A percentile compares a stretch with the other conserved stretches of the same genome.
Conservation (phyloP, 2,888 invertebrate species). For the Meandrusa payeni region DNA sequence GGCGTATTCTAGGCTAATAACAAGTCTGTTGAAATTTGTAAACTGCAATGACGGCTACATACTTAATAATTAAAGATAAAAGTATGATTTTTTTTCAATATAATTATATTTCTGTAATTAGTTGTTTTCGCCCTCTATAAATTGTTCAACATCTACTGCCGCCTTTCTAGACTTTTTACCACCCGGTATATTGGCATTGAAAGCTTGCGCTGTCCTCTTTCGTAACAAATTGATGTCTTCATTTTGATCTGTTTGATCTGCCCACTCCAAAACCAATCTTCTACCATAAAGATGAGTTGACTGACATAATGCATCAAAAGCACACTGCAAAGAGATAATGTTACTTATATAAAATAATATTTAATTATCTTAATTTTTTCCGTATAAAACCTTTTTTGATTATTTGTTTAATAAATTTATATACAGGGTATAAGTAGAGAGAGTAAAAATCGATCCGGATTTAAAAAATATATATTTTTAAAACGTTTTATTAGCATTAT, state of each 20-base stretch:
- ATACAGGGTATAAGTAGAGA: too few species aligned
- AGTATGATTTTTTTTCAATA: slow-evolving; percentile 29
- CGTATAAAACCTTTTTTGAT: too few species aligned
- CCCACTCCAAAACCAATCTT: slow-evolving; percentile 97
- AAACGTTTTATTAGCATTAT: too few species aligned
- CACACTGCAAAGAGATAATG: slow-evolving; percentile 87
- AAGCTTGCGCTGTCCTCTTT: slow-evolving; percentile 89
- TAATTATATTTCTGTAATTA: slow-evolving; percentile 3
- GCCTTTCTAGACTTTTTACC: slow-evolving; percentile 73
- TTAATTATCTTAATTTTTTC: background rate
- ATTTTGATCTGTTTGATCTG: slow-evolving; percentile 84
- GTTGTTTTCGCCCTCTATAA: slow-evolving; percentile 55
- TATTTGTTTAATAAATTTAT: too few species aligned
- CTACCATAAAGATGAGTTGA: slow-evolving; percentile 99
- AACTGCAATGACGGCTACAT: too few species aligned
- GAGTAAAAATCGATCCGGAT: too few species aligned
- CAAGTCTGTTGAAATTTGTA: too few species aligned
- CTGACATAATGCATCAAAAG: slow-evolving; percentile 95
- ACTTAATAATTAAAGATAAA: too few species aligned
- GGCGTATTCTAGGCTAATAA: too few species aligned
- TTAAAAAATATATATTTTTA: too few species aligned
- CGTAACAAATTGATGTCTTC: slow-evolving; percentile 90
- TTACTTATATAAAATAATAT: too few species aligned
- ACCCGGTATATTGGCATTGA: slow-evolving; percentile 60
- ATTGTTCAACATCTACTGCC: slow-evolving; percentile 64